phyloP scores from a whole-genome alignment of 2,113 vertebrate species.

The Vulpes vulpes region DNA sequence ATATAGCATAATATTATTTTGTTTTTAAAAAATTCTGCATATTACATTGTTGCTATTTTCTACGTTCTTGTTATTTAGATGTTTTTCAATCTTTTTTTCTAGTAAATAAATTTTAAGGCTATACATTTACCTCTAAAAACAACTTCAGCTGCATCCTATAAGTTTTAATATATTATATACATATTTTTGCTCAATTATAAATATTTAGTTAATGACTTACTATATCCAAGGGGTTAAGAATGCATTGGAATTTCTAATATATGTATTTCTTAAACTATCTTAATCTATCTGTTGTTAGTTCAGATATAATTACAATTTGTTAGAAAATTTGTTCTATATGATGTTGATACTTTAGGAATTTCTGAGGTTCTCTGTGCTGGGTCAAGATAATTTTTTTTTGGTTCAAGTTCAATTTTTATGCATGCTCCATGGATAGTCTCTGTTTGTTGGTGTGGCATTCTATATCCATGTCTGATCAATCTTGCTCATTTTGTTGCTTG shows the following conservation, averaged over 20 bases:
- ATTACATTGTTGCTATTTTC: background rate
- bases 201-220: slow-evolving; percentile 25
- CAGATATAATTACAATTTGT: slow-evolving; percentile 14
- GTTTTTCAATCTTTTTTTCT: slow-evolving; percentile 1
- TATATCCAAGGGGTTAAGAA: background rate
- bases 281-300: background rate
- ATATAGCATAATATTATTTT: background rate
- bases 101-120: background rate
- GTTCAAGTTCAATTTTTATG: background rate
- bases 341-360: background rate
- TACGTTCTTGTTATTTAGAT: background rate
- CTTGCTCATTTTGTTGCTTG: background rate
- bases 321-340: background rate
- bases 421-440: background rate
- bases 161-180: background rate
- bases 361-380: background rate
- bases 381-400: background rate
- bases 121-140: background rate
- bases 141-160: background rate
- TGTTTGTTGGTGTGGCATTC: background rate
- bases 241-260: background rate
- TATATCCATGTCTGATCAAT: slow-evolving; percentile 14
- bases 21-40: background rate
- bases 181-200: background rate
- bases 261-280: background rate